A percentile compares a stretch with the other conserved stretches of the same genome.
These are phyloP conservation scores for Calycopis cecrops DNA, from an alignment of 1,140 invertebrate genomes.

Conservation along the genomic window DNA sequence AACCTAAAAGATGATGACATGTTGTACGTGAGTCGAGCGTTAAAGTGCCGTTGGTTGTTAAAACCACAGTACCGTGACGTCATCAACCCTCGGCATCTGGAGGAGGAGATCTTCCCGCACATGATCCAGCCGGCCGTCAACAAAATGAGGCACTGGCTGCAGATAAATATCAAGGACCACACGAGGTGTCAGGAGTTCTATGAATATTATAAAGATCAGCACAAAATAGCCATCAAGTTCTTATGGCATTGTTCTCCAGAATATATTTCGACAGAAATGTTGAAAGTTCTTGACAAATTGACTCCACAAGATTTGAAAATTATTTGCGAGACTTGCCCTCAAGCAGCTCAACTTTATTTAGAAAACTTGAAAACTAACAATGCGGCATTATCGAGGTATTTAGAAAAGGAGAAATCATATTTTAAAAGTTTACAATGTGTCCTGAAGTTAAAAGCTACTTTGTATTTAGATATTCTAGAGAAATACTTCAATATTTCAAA, in stretches of 20 bases:
- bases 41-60: conserved; percentile 43
- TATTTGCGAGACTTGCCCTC: conserved; percentile 35
- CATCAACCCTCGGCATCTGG: conserved; percentile 43
- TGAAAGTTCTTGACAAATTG: conserved; percentile 32
- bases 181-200: conserved; percentile 45
- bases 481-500: conserved; percentile 34
- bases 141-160: conserved; percentile 51
- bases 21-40: conserved; percentile 49
- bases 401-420: conserved; percentile 31
- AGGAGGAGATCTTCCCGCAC: conserved; percentile 39
- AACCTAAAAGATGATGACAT: conserved; percentile 45
- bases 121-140: conserved; percentile 48
- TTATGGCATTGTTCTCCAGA: conserved; percentile 35
- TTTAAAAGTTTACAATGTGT: conserved; percentile 36
- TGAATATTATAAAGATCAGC: conserved; percentile 38
- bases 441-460: conserved; percentile 35
- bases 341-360: conserved; percentile 34
- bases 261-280: conserved; percentile 15
- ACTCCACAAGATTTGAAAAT: conserved; percentile 37
- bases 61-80: conserved; percentile 33
- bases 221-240: conserved; percentile 41
- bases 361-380: conserved; percentile 31
- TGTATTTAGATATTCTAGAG: conserved; percentile 42
- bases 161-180: conserved; percentile 36
- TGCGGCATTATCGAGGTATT: conserved; percentile 25